Percentiles rank a stretch among this genome's conserved stretches.
Evolutionary conservation across 2,888 invertebrate genomes (phyloP).

Genomic region (Drosophila recens): DNA sequence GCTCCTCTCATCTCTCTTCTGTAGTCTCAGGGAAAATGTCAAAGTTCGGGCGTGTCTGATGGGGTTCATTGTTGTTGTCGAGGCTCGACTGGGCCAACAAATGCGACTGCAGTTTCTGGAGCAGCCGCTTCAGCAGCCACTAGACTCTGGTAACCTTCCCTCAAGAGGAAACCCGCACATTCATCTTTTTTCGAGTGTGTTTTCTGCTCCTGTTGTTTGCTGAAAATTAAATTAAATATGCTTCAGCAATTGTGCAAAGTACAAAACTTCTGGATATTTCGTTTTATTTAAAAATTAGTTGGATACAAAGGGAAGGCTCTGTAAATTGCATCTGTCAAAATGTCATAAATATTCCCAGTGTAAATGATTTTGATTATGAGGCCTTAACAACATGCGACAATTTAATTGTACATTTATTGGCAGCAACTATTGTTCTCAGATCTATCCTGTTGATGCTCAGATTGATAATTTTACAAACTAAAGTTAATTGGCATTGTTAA

Average conservation of each 20-base stretch:
- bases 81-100: constrained; percentile 6
- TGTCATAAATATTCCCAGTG: constrained; percentile 24
- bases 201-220: constrained; percentile 45
- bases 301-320: constrained; percentile 10
- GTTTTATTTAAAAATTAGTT: constrained; percentile 51
- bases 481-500: too few relatives aligned
- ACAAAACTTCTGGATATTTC: constrained; percentile 49
- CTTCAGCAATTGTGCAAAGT: constrained; percentile 40
- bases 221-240: constrained; percentile 63
- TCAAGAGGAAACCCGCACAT: constrained; percentile 43
- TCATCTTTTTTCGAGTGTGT: constrained; percentile 23
- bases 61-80: constrained; percentile 1
- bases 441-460: not conserved
- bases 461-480: not conserved
- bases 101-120: constrained; percentile 38
- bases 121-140: constrained; percentile 16
- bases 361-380: not conserved
- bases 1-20: not conserved
- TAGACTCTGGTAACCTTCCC: constrained; percentile 4
- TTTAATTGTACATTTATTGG: not conserved
- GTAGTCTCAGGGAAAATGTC: constrained; percentile 46
- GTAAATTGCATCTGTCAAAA: constrained; percentile 43
- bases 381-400: not conserved
- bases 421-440: not conserved
- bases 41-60: constrained; percentile 65